These are phyloP conservation scores for Myopa tessellatipennis DNA, from an alignment of 2,888 invertebrate genomes.

Conservation along the genomic window DNA sequence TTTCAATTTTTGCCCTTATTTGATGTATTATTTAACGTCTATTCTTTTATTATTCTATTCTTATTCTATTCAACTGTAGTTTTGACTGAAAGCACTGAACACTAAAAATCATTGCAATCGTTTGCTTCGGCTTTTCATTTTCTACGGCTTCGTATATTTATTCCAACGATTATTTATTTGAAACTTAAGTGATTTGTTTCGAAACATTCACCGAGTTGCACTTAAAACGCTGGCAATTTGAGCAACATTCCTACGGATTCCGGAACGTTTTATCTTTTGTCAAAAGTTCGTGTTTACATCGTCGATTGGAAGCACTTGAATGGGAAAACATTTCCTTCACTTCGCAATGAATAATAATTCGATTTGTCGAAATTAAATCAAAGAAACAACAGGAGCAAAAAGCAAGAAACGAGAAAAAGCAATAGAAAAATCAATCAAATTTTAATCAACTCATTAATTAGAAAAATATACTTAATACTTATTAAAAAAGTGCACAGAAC, in stretches of 20 bases:
- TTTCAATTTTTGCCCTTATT: no score
- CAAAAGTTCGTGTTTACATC: conserved; percentile 63
- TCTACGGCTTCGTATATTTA: neutral
- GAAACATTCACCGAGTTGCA: conserved; percentile 26
- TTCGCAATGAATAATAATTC: conserved; percentile 13
- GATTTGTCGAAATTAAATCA: neutral
- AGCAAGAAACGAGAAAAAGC: neutral
- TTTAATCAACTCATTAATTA: no score
- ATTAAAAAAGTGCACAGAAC: no score
- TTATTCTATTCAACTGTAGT: neutral
- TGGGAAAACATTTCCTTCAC: conserved; percentile 29
- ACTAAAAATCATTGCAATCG: conserved; percentile 24
- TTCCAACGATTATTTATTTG: conserved; percentile 7
- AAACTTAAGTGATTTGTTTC: conserved; percentile 36
- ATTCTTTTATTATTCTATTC: neutral
- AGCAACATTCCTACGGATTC: conserved; percentile 57
- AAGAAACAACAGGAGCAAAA: neutral
- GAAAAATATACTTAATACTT: no score
- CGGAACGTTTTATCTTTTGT: conserved; percentile 47
- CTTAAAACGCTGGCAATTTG: conserved; percentile 51
- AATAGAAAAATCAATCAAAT: neutral
- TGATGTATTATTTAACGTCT: neutral
- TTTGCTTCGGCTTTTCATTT: neutral
- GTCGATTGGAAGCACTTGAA: conserved; percentile 54
- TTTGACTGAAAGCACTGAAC: neutral